These are phyloP conservation scores for Cinclus cinclus DNA, from an alignment of 2,113 vertebrate genomes.

Conservation along the genomic window DNA sequence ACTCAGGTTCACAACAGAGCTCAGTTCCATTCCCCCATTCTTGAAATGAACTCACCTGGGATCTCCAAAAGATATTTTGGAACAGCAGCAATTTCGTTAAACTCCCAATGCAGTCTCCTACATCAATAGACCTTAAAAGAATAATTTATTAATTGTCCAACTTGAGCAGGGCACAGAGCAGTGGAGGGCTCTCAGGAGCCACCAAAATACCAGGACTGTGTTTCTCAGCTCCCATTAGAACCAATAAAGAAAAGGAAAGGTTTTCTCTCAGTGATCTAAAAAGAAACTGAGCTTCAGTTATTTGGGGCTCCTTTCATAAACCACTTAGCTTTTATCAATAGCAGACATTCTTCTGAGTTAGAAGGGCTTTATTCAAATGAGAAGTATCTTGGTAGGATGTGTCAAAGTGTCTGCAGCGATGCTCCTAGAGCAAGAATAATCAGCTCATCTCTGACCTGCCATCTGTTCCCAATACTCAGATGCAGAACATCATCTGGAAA, in stretches of 20 bases:
- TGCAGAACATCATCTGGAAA: not conserved
- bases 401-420: not conserved
- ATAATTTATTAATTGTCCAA: not conserved
- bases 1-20: not conserved
- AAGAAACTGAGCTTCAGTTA: not conserved
- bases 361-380: not conserved
- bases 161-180: not conserved
- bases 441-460: not conserved
- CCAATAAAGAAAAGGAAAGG: not conserved
- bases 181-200: not conserved
- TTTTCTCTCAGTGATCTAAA: not conserved
- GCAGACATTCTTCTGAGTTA: not conserved
- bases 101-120: not conserved
- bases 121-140: not conserved
- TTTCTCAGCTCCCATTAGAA: not conserved
- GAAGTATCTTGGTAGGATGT: not conserved
- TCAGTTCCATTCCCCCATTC: not conserved
- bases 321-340: not conserved
- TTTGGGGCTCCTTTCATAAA: not conserved
- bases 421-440: not conserved
- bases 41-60: not conserved
- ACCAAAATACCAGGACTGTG: not conserved
- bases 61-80: not conserved
- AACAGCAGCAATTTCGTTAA: not conserved
- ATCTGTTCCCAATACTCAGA: not conserved